A percentile compares a stretch with the other conserved stretches of the same genome.
Evolutionary conservation across 2,113 vertebrate genomes (phyloP).

Genomic region (Saguinus imperator): DNA sequence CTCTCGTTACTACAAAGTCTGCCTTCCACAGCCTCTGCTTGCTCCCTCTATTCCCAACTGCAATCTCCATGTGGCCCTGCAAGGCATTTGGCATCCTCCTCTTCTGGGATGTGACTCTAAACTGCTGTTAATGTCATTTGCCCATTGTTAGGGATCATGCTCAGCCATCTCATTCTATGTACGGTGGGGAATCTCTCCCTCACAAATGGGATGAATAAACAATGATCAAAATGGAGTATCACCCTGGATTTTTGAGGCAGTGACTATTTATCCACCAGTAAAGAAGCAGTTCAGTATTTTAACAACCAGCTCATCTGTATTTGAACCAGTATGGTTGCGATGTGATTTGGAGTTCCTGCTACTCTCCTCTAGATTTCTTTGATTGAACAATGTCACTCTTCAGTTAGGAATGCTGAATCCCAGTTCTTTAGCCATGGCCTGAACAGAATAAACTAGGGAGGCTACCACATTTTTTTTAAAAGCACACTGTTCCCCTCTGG

Average conservation of each 20-base stretch:
- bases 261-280: background rate
- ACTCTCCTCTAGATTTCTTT: background rate
- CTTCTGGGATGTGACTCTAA: background rate
- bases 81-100: background rate
- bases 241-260: background rate
- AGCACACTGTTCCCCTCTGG: too few species aligned
- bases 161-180: background rate
- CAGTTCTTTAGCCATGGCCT: background rate
- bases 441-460: background rate
- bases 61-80: fast-evolving
- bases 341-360: background rate
- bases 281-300: background rate
- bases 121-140: background rate
- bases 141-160: background rate
- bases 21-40: background rate
- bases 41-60: background rate
- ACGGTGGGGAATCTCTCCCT: background rate
- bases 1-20: background rate
- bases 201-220: background rate
- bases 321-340: background rate
- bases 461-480: background rate
- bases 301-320: background rate
- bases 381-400: background rate
- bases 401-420: background rate
- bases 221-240: background rate